Conservation (phyloP, 2,888 invertebrate species). For the Imbricaverruca yamaguchii region DNA sequence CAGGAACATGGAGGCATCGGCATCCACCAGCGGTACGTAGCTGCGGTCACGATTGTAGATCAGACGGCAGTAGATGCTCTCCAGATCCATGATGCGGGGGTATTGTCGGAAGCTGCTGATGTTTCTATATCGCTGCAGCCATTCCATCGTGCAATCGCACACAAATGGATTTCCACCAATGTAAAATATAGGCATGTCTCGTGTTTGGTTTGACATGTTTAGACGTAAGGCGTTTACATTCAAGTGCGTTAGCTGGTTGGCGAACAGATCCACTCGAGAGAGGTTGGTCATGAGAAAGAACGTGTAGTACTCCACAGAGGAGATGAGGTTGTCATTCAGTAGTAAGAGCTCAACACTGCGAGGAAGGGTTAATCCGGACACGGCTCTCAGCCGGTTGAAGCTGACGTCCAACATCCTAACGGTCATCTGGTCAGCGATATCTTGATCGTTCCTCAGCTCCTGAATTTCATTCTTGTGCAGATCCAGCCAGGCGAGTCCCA, state of each 20-base stretch:
- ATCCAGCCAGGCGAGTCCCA: slow-evolving; percentile 75
- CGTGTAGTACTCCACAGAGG: slow-evolving; percentile 75
- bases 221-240: slow-evolving; percentile 43
- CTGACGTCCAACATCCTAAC: slow-evolving; percentile 71
- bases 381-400: slow-evolving; percentile 68
- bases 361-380: slow-evolving; percentile 73
- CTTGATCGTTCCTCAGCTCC: slow-evolving; percentile 75
- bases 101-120: slow-evolving; percentile 70
- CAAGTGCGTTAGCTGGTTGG: slow-evolving; percentile 60
- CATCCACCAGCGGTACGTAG: slow-evolving; percentile 66
- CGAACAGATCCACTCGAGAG: slow-evolving; percentile 70
- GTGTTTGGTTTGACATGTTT: slow-evolving; percentile 61
- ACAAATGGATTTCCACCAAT: slow-evolving; percentile 77
- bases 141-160: slow-evolving; percentile 86
- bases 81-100: slow-evolving; percentile 71
- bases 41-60: slow-evolving; percentile 66
- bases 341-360: slow-evolving; percentile 71
- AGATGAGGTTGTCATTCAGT: slow-evolving; percentile 70
- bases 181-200: slow-evolving; percentile 68
- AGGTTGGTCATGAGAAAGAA: slow-evolving; percentile 79
- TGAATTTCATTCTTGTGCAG: slow-evolving; percentile 74
- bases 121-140: slow-evolving; percentile 77
- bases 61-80: slow-evolving; percentile 71
- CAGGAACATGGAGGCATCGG: slow-evolving; percentile 70
- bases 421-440: slow-evolving; percentile 54